Evolutionary conservation across 2,888 invertebrate genomes (phyloP), one percentile per base, ranked within the genome.

Genomic region (Agrotis ipsilon): DNA sequence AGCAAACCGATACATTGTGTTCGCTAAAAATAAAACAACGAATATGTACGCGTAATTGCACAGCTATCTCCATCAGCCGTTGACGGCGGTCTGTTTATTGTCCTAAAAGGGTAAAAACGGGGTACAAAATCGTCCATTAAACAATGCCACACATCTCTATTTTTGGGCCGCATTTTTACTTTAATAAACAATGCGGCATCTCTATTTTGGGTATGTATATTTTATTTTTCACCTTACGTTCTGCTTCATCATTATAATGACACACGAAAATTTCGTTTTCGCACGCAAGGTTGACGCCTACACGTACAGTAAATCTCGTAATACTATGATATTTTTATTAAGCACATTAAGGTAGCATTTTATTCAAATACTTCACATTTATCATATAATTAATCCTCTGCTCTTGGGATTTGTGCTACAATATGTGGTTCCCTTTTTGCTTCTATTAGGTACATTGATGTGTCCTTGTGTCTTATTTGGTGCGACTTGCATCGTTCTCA

Each of bases 221-320:
- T 81, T 72, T 72, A 48, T 71, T 57, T 52, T 60, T 55, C 39
- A 52, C 68, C 51, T 75, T 63, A 63, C 69, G 58, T 72, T 80
- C 72, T 68, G 77, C 60, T 80, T 77, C 62, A 65, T 77, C 65
- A 57, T 63, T 68, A 55, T 74, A 78, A 74, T 74, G 72, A 69
- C 68, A 69, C 78, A 59, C 65, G 52, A 45, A 70, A 85, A 70
- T 80, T 39, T 63, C 27, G 52, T 80, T 73, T 83, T 78, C 63
- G 66, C 86, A 83, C 82, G 82, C 76, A 76, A 86, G 82, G 79
- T 77, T 81, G 46, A 70, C 75, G 72, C 76, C 79, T 64, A 80
- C 85, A 62, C 73, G 16, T 58, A 66, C 32, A 64, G 80, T 54
- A 58, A 70, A 74, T 69, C 70, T 75, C 51, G 43, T 51, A 83